phyloP scores from a whole-genome alignment of 2,888 invertebrate genomes.

The Polydrusus cervinus region DNA sequence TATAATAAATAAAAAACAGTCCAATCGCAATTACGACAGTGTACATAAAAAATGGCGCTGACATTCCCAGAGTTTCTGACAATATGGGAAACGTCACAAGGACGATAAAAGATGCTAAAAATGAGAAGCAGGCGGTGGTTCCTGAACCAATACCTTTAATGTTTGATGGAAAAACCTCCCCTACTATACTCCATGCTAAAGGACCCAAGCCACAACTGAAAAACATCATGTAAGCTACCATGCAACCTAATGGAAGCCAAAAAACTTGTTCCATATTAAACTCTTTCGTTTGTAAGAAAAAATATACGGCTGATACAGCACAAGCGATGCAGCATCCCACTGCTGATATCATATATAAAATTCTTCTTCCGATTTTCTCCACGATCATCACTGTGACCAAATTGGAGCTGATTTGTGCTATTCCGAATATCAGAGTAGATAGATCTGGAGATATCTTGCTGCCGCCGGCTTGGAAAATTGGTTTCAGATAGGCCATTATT shows the following conservation, averaged over 20 bases:
- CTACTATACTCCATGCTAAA: constrained; percentile 86
- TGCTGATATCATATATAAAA: constrained; percentile 78
- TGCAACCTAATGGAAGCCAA: constrained; percentile 82
- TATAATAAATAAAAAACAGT: constrained; percentile 55
- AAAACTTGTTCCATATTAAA: constrained; percentile 68
- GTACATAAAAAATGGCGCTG: constrained; percentile 58
- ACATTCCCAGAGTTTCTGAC: constrained; percentile 54
- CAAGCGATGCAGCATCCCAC: constrained; percentile 76
- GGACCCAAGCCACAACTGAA: constrained; percentile 84
- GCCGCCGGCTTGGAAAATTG: constrained; percentile 82
- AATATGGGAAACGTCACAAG: constrained; percentile 59
- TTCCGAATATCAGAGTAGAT: constrained; percentile 84
- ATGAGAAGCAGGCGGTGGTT: constrained; percentile 68
- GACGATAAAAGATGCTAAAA: constrained; percentile 57
- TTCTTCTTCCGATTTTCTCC: constrained; percentile 82
- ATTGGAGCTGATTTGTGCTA: constrained; percentile 82
- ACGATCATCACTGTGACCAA: constrained; percentile 83
- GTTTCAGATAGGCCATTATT: constrained; percentile 83
- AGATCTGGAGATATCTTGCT: constrained; percentile 73
- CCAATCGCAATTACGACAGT: constrained; percentile 53
- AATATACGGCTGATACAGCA: constrained; percentile 55
- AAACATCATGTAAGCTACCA: constrained; percentile 81
- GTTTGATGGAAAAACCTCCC: constrained; percentile 86
- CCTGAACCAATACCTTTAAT: constrained; percentile 76
- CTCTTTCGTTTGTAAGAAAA: constrained; percentile 50